Evolutionary conservation across 2,113 vertebrate genomes (phyloP).

Genomic region (Onychorhynchus coronatus): DNA sequence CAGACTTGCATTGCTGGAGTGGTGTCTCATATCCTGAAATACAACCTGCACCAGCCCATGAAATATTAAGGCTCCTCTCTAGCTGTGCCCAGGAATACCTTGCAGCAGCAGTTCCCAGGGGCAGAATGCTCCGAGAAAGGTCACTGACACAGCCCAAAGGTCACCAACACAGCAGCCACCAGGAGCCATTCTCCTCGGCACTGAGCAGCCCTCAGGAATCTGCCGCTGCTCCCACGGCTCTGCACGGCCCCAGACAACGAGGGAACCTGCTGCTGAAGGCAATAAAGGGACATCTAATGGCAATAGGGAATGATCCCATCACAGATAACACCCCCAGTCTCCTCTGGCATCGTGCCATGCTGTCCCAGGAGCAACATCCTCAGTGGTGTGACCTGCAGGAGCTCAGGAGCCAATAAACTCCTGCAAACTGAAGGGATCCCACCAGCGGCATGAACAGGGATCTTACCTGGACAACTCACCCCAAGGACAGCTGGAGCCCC

Average conservation of each 20-base stretch:
- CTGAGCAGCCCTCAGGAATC: not conserved
- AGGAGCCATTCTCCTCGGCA: not conserved
- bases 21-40: conserved; percentile 29
- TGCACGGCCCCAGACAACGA: not conserved
- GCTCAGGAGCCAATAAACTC: not conserved
- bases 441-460: accelerated
- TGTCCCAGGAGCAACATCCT: not conserved
- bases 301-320: accelerated
- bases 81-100: not conserved
- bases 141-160: conserved; percentile 26
- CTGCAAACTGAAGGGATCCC: not conserved
- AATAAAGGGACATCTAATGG: not conserved
- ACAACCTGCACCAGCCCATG: not conserved
- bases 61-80: not conserved
- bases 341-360: not conserved
- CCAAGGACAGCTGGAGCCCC: not conserved
- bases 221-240: not conserved
- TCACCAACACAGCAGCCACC: conserved; percentile 1
- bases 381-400: not conserved
- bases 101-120: not conserved
- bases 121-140: not conserved
- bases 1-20: not conserved
- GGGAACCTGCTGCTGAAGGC: not conserved
- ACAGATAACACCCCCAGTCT: not conserved
- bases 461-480: not conserved